Evolutionary conservation across 1,140 invertebrate species (phyloP), one percentile per base, ranked within the genome.

Genomic region (Nylanderia fulva): DNA sequence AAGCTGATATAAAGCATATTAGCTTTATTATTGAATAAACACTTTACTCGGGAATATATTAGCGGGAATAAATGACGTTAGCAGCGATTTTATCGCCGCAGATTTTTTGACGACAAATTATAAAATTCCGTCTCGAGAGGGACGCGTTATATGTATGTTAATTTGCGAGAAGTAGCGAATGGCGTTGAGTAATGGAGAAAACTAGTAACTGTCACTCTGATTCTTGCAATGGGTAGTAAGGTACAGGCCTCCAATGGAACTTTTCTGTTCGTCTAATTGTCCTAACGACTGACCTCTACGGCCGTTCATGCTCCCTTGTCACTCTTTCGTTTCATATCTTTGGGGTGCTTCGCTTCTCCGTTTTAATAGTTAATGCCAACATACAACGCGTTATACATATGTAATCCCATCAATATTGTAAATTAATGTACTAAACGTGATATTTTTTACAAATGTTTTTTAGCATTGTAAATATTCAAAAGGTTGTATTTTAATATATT

Each of bases 221-320:
- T 54, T 86, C 61, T 79, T 89, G 45, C 79, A 79, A 54, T 69
- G 88, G 66, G 42, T 75, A 83, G 58, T 58, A 77, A 60, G 33
- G 42, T 68, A 60, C 71, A 15, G 24, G 45, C 68, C 33, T 79
- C 60, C 88, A 71, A 90, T 90, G 88, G 88, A 90, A 90, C 66
- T 90, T 89, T 89, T 90, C 88, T 89, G 88, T 90, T 87, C 88
- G 52, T 60, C 83, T 90, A 89, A 90, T 90, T 90, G 85, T 89
- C 88, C 75, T 88, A 88, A 89, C 68, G 84, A 60, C 58, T 88
- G 72, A 86, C 77, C 87, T 89, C 86, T 33, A 61, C 42, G 13
- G 4, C 68, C 45, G 24, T 85, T 48, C 24, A 69, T 77, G 45
- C 52, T 77, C 85, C 61, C 63, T 75, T 75, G 61, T 60, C 48